phyloP scores from a whole-genome alignment of 2,888 invertebrate species.

The Tenthredo mesomela region DNA sequence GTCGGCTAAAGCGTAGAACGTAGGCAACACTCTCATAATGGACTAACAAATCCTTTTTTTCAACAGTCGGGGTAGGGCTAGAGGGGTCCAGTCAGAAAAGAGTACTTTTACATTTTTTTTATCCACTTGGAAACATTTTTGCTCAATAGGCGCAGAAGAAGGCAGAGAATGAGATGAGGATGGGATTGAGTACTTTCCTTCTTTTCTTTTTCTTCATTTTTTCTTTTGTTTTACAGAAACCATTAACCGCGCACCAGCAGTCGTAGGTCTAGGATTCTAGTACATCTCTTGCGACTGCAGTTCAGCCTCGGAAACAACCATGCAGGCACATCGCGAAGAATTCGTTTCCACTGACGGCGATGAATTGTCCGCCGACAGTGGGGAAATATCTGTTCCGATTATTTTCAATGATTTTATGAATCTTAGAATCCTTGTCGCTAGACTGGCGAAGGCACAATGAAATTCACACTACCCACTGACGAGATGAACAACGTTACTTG shows the following conservation, averaged over 20 bases:
- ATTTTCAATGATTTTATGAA: background rate
- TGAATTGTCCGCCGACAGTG: background rate
- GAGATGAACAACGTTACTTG: background rate
- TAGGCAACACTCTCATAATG: slow-evolving; percentile 37
- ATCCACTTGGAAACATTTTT: slow-evolving; percentile 34
- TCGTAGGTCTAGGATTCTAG: slow-evolving; percentile 11
- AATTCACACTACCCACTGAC: background rate
- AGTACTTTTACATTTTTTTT: slow-evolving; percentile 8
- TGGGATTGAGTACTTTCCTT: slow-evolving; percentile 28
- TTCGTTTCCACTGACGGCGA: background rate
- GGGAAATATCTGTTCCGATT: background rate
- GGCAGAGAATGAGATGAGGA: slow-evolving; percentile 24
- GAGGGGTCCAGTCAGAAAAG: background rate
- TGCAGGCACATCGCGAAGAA: background rate
- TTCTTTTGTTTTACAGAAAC: slow-evolving; percentile 30
- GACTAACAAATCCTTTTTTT: slow-evolving; percentile 26
- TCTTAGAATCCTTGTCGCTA: background rate
- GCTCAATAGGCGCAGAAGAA: slow-evolving; percentile 16
- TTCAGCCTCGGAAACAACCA: background rate
- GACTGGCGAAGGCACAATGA: no score
- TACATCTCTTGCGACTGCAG: background rate
- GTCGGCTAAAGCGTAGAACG: slow-evolving; percentile 19
- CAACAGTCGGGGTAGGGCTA: background rate
- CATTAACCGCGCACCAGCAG: slow-evolving; percentile 13
- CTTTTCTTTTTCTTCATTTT: background rate